A percentile compares a stretch with the other conserved stretches of the same genome.
phyloP scores from a whole-genome alignment of 2,113 vertebrate genomes.

The Podarcis muralis region DNA sequence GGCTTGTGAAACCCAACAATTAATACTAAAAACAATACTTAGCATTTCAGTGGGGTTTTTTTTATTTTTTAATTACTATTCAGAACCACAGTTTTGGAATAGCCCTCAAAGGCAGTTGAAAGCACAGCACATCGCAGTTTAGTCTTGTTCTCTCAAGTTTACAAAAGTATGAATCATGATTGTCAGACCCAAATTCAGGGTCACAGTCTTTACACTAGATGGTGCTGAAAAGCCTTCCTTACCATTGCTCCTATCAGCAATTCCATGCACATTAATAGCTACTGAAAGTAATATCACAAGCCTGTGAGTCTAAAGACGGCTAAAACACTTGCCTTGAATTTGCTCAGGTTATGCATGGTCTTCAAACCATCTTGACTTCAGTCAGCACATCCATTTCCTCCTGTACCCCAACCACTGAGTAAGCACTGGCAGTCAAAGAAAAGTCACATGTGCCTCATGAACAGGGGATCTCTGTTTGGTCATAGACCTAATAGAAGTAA shows the following conservation, averaged over 20 bases:
- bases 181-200: background rate
- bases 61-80: background rate
- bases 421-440: background rate
- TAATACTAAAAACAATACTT: background rate
- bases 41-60: background rate
- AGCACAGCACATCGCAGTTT: background rate
- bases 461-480: background rate
- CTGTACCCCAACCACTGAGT: background rate
- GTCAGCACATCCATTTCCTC: background rate
- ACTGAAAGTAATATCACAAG: background rate
- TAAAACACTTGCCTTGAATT: background rate
- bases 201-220: conserved; percentile 7
- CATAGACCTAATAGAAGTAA: background rate
- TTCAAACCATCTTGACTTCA: background rate
- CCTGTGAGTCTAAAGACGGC: background rate
- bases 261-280: background rate
- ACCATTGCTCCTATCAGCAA: background rate
- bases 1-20: background rate
- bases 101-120: background rate
- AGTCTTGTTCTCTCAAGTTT: background rate
- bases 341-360: background rate
- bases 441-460: background rate
- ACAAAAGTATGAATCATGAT: background rate
- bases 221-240: conserved; percentile 11
- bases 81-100: background rate